phyloP scores from a whole-genome alignment of 2,888 invertebrate genomes.

The Athripsodes cinereus region DNA sequence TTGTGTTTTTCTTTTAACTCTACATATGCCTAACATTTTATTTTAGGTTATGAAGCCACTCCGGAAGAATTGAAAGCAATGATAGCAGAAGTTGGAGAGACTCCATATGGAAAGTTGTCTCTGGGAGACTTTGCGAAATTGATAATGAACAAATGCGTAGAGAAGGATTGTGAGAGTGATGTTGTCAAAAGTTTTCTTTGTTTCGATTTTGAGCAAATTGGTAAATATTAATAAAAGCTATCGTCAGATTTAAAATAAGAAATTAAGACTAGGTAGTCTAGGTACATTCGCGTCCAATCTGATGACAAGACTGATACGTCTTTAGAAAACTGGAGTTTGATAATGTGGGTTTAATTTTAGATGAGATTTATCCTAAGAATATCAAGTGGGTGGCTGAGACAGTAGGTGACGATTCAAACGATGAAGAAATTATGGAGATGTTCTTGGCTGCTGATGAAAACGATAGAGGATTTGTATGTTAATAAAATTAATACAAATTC shows the following conservation, averaged over 20 bases:
- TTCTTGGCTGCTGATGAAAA: constrained; percentile 46
- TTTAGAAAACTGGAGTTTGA: too few species aligned
- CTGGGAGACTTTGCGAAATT: constrained; percentile 46
- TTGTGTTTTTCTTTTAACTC: too few species aligned
- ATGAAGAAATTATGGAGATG: constrained; percentile 49
- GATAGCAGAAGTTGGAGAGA: constrained; percentile 43
- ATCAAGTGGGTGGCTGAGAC: constrained; percentile 39
- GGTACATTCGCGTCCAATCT: too few species aligned
- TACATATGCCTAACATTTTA: neutral
- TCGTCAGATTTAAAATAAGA: too few species aligned
- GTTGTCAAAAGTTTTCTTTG: constrained; percentile 48
- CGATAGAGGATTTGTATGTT: constrained; percentile 38
- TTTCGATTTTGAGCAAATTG: constrained; percentile 42
- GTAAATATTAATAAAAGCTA: constrained; percentile 32
- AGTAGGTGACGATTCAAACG: constrained; percentile 38
- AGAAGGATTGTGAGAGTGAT: constrained; percentile 41
- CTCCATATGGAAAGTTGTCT: constrained; percentile 40
- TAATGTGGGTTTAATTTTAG: too few species aligned
- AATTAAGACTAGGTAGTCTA: too few species aligned
- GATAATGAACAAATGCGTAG: constrained; percentile 46
- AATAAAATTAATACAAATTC: too few species aligned
- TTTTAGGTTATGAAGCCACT: constrained; percentile 43
- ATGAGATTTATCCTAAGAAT: constrained; percentile 32
- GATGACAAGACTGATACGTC: too few species aligned
- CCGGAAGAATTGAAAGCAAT: constrained; percentile 44